phyloP scores from a whole-genome alignment of 2,797 vertebrate species.

The Tamandua tetradactyla region DNA sequence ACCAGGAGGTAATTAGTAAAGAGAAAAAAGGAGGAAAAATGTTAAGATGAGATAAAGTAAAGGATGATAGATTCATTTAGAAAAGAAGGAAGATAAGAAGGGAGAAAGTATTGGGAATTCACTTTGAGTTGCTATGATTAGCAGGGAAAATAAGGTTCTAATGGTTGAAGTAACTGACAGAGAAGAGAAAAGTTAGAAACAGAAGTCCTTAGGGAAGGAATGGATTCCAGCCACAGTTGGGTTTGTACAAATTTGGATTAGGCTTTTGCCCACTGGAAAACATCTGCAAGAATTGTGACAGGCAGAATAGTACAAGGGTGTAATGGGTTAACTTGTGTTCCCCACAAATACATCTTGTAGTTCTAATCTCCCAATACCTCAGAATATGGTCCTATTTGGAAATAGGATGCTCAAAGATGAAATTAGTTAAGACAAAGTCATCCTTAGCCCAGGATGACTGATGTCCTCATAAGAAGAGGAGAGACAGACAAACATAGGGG shows the following conservation, averaged over 20 bases:
- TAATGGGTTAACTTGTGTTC: too few relatives aligned
- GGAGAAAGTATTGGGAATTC: background rate
- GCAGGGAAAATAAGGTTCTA: background rate
- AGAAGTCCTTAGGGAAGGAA: background rate
- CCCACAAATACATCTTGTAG: too few relatives aligned
- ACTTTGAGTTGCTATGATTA: background rate
- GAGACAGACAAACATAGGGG: too few relatives aligned
- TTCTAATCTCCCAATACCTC: too few relatives aligned
- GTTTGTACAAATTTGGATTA: background rate
- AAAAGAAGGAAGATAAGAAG: background rate
- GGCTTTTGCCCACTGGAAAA: background rate
- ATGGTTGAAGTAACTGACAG: slow-evolving; percentile 24
- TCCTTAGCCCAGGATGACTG: too few relatives aligned
- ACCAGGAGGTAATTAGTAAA: background rate
- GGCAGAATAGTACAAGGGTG: background rate
- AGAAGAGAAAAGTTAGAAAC: background rate
- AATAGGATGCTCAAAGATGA: too few relatives aligned
- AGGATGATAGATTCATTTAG: slow-evolving; percentile 33
- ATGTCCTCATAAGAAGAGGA: too few relatives aligned
- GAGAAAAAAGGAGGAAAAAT: slow-evolving; percentile 27
- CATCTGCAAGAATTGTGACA: background rate
- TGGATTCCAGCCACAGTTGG: background rate
- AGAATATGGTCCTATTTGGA: too few relatives aligned
- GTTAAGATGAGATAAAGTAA: slow-evolving; percentile 5
- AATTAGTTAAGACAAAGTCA: too few relatives aligned